Evolutionary conservation across 2,888 invertebrate genomes (phyloP).

Genomic region (Chaetogeoica ovagalla): DNA sequence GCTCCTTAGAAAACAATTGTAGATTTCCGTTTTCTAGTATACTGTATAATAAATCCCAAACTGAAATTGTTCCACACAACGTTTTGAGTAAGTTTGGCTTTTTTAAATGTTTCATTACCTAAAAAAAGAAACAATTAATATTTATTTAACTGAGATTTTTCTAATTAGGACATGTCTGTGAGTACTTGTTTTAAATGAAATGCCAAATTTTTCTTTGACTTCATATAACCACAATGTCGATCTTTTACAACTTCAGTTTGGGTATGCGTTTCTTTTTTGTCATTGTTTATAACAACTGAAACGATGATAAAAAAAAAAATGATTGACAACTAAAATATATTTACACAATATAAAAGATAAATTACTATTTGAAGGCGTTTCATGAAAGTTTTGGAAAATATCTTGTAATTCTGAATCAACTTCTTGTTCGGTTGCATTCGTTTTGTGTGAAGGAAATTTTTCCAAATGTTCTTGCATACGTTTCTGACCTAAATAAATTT

Average conservation of each 20-base stretch:
- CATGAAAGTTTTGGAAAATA: conserved; percentile 37
- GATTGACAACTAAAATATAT: background rate
- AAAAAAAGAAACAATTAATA: background rate
- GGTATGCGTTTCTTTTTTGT: conserved; percentile 42
- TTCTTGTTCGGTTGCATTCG: conserved; percentile 10
- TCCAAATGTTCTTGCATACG: conserved; percentile 46
- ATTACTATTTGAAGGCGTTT: conserved; percentile 29
- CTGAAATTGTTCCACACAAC: conserved; percentile 29
- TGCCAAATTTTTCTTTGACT: conserved; percentile 37
- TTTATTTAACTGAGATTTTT: background rate
- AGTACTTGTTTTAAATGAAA: conserved; percentile 44
- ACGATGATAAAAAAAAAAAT: background rate
- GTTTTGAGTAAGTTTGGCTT: conserved; percentile 38
- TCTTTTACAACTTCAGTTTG: conserved; percentile 37
- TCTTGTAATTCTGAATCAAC: conserved; percentile 40
- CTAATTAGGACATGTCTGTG: background rate
- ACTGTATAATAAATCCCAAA: conserved; percentile 40
- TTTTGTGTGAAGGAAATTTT: conserved; percentile 31
- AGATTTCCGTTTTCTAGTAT: conserved; percentile 32
- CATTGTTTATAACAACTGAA: conserved; percentile 19
- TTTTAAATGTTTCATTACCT: conserved; percentile 47
- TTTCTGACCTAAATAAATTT: conserved; percentile 45
- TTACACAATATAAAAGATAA: background rate
- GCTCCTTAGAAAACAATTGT: conserved; percentile 35
- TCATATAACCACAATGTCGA: conserved; percentile 35